phyloP scores from a whole-genome alignment of 1,140 invertebrate species.

The Drosophila nikananu region DNA sequence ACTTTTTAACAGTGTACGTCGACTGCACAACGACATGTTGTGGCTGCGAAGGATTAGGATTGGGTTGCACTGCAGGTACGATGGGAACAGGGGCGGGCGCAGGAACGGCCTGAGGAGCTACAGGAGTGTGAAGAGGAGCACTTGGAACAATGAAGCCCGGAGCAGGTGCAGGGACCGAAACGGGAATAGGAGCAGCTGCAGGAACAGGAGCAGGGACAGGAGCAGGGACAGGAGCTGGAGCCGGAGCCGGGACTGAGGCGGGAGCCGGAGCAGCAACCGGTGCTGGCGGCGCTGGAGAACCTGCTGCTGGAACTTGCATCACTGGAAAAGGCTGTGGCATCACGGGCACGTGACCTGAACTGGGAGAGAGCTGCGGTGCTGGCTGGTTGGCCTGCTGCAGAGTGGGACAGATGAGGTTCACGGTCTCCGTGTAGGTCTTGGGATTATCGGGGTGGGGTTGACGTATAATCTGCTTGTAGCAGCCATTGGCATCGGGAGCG shows the following conservation, averaged over 20 bases:
- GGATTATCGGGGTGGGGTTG: constrained; percentile 49
- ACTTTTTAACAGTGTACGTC: constrained; percentile 33
- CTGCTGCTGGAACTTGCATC: constrained; percentile 7
- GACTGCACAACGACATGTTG: constrained; percentile 46
- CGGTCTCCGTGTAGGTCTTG: constrained; percentile 60
- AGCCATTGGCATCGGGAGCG: constrained; percentile 50
- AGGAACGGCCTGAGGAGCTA: neutral
- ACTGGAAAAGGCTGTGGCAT: constrained; percentile 51
- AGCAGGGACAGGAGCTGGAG: neutral
- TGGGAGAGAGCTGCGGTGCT: constrained; percentile 18
- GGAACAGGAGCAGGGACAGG: neutral
- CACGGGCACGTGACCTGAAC: constrained; percentile 26
- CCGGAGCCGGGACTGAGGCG: neutral
- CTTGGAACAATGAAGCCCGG: neutral
- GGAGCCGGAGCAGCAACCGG: constrained; percentile 1
- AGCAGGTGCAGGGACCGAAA: neutral
- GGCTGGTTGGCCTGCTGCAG: constrained; percentile 21
- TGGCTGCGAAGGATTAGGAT: neutral
- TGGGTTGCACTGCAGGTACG: constrained; percentile 5
- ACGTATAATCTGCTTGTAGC: constrained; percentile 61
- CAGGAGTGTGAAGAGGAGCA: neutral
- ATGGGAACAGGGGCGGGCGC: constrained; percentile 6
- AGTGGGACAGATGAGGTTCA: constrained; percentile 60
- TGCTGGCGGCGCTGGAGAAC: constrained; percentile 7
- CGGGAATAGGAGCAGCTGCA: neutral